Evolutionary conservation across 30 jellyfish, hydroid and myxozoan species (phyloP).

Genomic region (Pseudorhiza aurosa): DNA sequence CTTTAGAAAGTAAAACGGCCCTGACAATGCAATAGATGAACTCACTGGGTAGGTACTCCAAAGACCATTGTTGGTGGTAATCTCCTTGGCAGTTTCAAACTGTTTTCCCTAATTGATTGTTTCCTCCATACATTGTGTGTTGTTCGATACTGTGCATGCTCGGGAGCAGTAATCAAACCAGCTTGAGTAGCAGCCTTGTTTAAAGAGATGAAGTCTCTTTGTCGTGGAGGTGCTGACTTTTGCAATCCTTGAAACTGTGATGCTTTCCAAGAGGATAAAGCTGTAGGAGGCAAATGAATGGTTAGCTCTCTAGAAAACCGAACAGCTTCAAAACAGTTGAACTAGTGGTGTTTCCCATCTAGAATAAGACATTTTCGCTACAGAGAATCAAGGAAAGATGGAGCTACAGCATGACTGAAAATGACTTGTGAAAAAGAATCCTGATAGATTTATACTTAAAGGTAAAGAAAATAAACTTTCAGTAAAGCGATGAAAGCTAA

Average conservation of each 20-base stretch:
- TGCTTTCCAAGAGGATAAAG: constrained; percentile 71
- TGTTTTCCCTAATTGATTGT: constrained; percentile 30
- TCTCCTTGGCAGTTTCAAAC: constrained; percentile 56
- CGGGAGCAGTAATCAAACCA: constrained; percentile 94
- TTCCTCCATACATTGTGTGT: constrained; percentile 60
- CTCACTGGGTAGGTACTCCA: constrained; percentile 97
- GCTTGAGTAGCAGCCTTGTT: constrained; percentile 96
- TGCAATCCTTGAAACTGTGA: neutral
- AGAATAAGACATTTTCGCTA: no score
- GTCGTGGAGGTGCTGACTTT: constrained; percentile 22
- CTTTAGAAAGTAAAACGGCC: no score
- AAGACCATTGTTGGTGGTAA: constrained; percentile 82
- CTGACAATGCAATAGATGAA: no score
- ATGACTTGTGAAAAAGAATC: no score
- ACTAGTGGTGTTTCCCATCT: no score
- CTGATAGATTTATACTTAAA: no score
- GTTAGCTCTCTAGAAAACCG: no score
- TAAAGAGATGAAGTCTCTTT: constrained; percentile 78
- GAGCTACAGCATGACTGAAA: no score
- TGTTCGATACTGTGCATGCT: constrained; percentile 88
- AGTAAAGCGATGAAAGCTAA: no score
- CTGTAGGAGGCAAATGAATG: constrained; percentile 14
- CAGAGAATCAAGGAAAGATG: no score
- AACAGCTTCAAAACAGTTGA: no score
- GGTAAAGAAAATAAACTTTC: no score